Evolutionary conservation across 2,797 vertebrate genomes (phyloP).

Genomic region (Dicrostonyx torquatus): DNA sequence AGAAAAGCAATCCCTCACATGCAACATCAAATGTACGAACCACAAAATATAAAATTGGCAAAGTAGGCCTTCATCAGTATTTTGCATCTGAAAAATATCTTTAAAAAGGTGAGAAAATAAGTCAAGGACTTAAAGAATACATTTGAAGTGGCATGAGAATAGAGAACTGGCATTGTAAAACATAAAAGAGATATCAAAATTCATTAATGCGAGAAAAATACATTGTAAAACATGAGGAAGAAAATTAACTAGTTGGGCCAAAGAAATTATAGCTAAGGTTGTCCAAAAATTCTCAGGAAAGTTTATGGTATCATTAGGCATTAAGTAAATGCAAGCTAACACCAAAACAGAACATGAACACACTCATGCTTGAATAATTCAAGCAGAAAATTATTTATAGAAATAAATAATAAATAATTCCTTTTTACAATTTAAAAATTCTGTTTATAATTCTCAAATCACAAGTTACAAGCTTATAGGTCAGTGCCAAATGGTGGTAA

Average conservation of each 20-base stretch:
- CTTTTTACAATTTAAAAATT: no score
- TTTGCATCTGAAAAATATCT: neutral
- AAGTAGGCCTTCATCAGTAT: neutral
- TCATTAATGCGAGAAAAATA: neutral
- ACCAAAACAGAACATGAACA: neutral
- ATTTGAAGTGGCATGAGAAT: neutral
- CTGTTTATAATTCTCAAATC: no score
- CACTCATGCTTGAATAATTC: neutral
- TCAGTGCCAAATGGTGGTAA: neutral
- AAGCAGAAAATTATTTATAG: neutral
- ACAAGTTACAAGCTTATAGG: neutral
- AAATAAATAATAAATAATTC: no score
- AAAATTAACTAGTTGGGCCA: neutral
- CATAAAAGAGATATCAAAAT: neutral
- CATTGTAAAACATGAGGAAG: neutral
- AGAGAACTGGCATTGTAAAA: neutral
- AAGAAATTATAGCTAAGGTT: neutral
- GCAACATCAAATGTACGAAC: neutral
- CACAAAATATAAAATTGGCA: neutral
- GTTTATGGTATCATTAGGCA: neutral
- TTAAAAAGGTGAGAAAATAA: neutral
- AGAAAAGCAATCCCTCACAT: neutral
- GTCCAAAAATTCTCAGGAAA: neutral
- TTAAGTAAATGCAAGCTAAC: neutral
- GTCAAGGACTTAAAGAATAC: neutral